Conservation (phyloP, 2,888 invertebrate species). For the Lasioglossum lativentre region DNA sequence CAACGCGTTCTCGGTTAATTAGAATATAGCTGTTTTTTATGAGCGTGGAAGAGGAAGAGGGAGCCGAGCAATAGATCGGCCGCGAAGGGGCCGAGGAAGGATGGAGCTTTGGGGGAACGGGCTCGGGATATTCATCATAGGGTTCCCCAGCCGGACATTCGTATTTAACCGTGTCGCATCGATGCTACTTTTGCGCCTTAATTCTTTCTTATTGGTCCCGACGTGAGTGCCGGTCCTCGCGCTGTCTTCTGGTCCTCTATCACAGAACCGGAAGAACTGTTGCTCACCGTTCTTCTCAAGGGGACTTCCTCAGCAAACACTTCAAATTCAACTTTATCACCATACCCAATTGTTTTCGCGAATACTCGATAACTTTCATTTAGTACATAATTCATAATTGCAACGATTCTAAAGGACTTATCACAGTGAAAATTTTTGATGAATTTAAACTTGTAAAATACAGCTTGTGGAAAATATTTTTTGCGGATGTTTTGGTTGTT, state of each 20-base stretch:
- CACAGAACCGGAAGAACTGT: background rate
- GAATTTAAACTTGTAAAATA: background rate
- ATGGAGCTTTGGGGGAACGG: slow-evolving; percentile 65
- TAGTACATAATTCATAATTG: background rate
- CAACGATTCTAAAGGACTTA: background rate
- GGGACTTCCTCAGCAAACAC: background rate
- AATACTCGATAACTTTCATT: background rate
- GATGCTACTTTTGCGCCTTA: slow-evolving; percentile 53
- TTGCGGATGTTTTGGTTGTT: background rate
- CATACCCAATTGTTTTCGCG: background rate
- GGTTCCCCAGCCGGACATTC: slow-evolving; percentile 84
- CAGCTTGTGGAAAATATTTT: background rate
- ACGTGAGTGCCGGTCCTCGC: background rate
- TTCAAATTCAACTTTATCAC: background rate
- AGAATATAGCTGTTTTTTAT: slow-evolving; percentile 85
- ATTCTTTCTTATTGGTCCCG: slow-evolving; percentile 43
- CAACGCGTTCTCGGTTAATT: slow-evolving; percentile 80
- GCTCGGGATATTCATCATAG: slow-evolving; percentile 83
- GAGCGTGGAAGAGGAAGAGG: slow-evolving; percentile 85
- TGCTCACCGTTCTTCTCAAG: background rate
- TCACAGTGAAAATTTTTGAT: background rate
- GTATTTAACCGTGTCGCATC: slow-evolving; percentile 79
- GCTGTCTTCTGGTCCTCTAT: background rate
- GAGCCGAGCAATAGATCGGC: slow-evolving; percentile 75
- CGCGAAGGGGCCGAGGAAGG: slow-evolving; percentile 63